phyloP scores from a whole-genome alignment of 2,888 invertebrate genomes.

The Temnothorax unifasciatus region DNA sequence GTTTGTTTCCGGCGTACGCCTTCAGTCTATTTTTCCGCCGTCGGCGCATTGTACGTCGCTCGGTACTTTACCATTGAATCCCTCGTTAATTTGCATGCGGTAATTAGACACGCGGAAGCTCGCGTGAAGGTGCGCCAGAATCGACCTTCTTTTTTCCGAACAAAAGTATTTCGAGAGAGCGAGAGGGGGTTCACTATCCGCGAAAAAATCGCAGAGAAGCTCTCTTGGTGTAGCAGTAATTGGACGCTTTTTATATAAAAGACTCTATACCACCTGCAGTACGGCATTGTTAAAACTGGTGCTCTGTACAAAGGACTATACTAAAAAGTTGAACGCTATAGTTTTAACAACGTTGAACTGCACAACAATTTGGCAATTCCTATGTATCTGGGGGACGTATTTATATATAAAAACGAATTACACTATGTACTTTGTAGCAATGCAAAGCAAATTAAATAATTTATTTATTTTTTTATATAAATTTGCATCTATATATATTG shows the following conservation, averaged over 20 bases:
- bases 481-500: not conserved
- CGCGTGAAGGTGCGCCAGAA: constrained; percentile 20
- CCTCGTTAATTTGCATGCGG: constrained; percentile 53
- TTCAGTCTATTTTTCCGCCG: constrained; percentile 24
- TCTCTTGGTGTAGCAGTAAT: constrained; percentile 32
- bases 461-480: not conserved
- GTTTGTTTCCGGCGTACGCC: constrained; percentile 19
- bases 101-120: constrained; percentile 43
- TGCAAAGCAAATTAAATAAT: not conserved
- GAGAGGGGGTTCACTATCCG: not conserved
- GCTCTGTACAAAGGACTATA: not conserved
- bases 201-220: constrained; percentile 46
- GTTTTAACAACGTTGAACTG: constrained; percentile 21
- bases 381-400: not conserved
- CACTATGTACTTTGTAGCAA: not conserved
- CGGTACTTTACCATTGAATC: constrained; percentile 40
- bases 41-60: constrained; percentile 19
- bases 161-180: constrained; percentile 6
- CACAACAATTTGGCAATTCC: not conserved
- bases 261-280: not conserved
- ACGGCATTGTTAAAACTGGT: constrained; percentile 22
- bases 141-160: constrained; percentile 30
- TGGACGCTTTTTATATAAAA: constrained; percentile 45
- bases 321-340: constrained; percentile 15
- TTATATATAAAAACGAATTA: not conserved